Base-by-base conservation (phyloP, 2,888 invertebrate genomes). In the Macrophya annulata region DNA sequence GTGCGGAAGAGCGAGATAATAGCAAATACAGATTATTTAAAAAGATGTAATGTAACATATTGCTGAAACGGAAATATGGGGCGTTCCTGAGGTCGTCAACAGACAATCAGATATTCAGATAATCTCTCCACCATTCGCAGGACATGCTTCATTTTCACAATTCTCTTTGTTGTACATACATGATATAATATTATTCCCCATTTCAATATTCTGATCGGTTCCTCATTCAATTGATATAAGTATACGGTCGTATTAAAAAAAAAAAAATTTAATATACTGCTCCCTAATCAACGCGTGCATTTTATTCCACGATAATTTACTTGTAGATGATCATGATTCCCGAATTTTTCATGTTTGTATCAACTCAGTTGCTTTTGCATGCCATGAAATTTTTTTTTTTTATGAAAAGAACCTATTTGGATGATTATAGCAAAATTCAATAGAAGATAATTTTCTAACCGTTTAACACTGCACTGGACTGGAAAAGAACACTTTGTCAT, bases 71-170 rank as follows among this genome's bases (percentile, higher is more conserved):
- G 72, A 74, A 74, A 74, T 45, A 74, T 45, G 45, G 43, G 72
- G 72, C 72, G 72, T 74, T 74, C 45, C 9, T 40, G 40, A 40
- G 40, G 21, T 21, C 40, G 71, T 71, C 72, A 21, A 74, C 72
- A 21, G 21, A 43, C 45, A 21, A 74, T 74, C 72, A 74, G 72
- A 74, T 74, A 68, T 68, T 68, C 68, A 68, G 68, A 74, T 74
- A 74, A n/a, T 74, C 72, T 45, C 17, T n/a, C n/a, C 4, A 45
- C 45, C n/a, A 68, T 37, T 37, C 72, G 9, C 45, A 45, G 10
- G 17, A 74, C n/a, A 45, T 74, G 45, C 15, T 9, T 43, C 17
- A 74, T 74, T 74, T 45, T 74, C 21, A 74, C 72, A 45, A 45
- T 45, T 45, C 72, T 74, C 72, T 74, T 74, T 45, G 45, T 74